Base-by-base conservation (phyloP, 2,888 invertebrate genomes). In the Lithophane socia region DNA sequence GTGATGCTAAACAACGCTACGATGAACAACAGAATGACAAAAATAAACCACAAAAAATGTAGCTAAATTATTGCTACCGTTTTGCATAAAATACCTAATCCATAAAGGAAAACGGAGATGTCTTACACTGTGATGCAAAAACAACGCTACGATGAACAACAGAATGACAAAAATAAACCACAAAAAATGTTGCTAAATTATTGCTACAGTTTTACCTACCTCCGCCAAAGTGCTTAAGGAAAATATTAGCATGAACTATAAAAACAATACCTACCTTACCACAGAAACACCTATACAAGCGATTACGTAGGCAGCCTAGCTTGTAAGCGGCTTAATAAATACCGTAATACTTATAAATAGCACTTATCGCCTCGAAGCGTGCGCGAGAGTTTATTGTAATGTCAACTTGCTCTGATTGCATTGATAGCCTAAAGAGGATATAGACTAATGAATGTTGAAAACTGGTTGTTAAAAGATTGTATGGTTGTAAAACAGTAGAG, bases 291-390 rank as follows among this genome's bases (percentile, higher is more conserved):
- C 1, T 54, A 47, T 47, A 67, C 2, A 56, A 56, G 3, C 37
- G 1, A 58, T 69, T 44, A 63, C 58, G 37, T 70, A 49, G 56
- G n/a, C 56, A 70, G 13, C 44, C 24, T 60, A 49, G 44, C 29
- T 44, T 73, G 66, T 70, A 42, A 73, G 61, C 70, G 21, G 70
- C 16, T 75, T 60, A 73, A 70, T 75, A 65, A 67, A 75, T 80
- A 75, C 72, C 44, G 88, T 89, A 86, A 89, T 75, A 58, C 44
- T 80, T 88, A 87, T 81, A 89, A 83, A 87, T 89, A 89, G 81
- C 69, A 72, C 70, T 89, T 85, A 85, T 82, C 75, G 72, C 44
- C 12, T 8, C 83, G 64, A 60, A 74, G 29, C 73, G 68, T 73
- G 67, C 52, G 70, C 65, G 12, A 13, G 66, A 83, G 49, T 75